A percentile compares a stretch with the other conserved stretches of the same genome.
phyloP scores from a whole-genome alignment of 1,140 invertebrate genomes.

The Trypoxylus dichotomus region DNA sequence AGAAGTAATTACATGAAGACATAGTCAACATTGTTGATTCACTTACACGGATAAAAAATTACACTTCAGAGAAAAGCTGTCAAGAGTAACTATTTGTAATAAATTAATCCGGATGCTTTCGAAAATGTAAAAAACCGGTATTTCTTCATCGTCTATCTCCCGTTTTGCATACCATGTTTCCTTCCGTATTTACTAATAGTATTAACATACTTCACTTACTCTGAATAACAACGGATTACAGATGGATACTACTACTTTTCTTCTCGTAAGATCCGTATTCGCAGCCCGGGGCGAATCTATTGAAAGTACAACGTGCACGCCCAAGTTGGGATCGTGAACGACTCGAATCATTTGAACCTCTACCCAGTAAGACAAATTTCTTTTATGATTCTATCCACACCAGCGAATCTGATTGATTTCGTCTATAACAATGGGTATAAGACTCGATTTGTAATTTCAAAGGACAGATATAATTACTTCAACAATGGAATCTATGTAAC shows the following conservation, averaged over 20 bases:
- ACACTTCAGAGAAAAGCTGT: too few species aligned
- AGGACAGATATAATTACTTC: background rate
- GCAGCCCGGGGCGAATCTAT: background rate
- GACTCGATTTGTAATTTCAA: background rate
- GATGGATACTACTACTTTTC: background rate
- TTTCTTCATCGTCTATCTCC: background rate
- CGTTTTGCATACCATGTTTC: background rate
- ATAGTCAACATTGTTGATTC: too few species aligned
- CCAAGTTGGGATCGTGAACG: background rate
- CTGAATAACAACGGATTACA: background rate
- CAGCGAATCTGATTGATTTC: background rate
- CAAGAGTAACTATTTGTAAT: too few species aligned
- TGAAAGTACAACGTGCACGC: background rate
- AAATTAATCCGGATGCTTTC: background rate
- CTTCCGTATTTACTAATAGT: slow-evolving; percentile 12
- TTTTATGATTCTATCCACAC: background rate
- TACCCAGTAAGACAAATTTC: slow-evolving; percentile 14
- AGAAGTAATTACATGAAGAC: too few species aligned
- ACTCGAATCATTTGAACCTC: background rate
- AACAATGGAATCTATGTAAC: too few species aligned
- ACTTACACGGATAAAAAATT: too few species aligned
- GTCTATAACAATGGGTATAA: background rate
- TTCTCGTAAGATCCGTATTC: background rate
- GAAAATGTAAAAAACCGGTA: background rate
- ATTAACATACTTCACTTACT: background rate